These are phyloP conservation scores for Cyanocitta stelleri DNA, from an alignment of 2,113 vertebrate species.

Conservation along the genomic window DNA sequence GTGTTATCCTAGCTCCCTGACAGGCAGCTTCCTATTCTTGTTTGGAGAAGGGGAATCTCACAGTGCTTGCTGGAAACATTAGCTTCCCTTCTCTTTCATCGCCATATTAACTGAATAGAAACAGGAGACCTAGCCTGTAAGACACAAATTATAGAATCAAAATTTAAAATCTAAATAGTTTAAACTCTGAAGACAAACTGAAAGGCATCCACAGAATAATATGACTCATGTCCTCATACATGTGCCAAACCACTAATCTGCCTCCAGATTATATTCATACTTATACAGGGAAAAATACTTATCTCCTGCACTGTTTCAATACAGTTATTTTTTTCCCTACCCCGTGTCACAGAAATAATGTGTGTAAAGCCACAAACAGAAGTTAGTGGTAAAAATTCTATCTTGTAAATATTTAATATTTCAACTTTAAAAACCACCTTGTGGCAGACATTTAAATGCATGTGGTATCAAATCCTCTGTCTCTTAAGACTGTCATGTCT, in stretches of 20 bases:
- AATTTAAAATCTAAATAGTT: background rate
- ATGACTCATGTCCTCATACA: background rate
- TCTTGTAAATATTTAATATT: background rate
- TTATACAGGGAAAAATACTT: background rate
- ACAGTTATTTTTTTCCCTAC: background rate
- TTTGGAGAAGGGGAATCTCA: background rate
- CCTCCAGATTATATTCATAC: background rate
- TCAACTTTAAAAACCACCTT: background rate
- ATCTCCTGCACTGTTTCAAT: background rate
- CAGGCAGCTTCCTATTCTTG: background rate
- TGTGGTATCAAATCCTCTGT: background rate
- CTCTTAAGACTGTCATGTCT: background rate
- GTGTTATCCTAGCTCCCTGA: background rate
- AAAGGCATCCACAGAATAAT: background rate
- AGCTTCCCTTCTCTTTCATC: background rate
- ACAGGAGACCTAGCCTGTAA: background rate
- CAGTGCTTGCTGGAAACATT: background rate
- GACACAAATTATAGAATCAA: background rate
- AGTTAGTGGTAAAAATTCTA: background rate
- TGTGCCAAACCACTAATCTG: background rate
- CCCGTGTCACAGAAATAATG: background rate
- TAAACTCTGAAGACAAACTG: background rate
- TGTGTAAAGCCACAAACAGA: background rate
- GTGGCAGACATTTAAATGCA: background rate
- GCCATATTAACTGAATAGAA: background rate